Conservation (phyloP, 2,888 invertebrate species). For the Eilema sororculum region DNA sequence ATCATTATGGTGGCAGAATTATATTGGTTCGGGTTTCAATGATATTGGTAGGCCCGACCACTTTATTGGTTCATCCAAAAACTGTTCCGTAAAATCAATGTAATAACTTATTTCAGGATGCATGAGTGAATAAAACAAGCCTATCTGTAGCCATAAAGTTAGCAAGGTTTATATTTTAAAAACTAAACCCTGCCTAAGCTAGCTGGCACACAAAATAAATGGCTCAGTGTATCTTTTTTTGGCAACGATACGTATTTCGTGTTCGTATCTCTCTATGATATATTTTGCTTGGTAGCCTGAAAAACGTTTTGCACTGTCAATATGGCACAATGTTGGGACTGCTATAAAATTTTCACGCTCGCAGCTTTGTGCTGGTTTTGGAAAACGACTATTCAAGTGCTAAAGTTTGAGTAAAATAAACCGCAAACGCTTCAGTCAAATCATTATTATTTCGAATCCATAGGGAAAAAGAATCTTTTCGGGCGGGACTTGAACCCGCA, state of each 20-base stretch:
- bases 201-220: slow-evolving; percentile 51
- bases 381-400: slow-evolving; percentile 9
- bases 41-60: too few species aligned
- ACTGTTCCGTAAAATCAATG: too few species aligned
- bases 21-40: too few species aligned
- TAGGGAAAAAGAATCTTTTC: too few species aligned
- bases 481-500: too few species aligned
- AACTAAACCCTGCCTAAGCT: slow-evolving; percentile 46
- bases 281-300: slow-evolving; percentile 43
- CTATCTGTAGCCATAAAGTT: slow-evolving; percentile 26
- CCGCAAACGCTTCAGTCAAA: not conserved
- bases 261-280: slow-evolving; percentile 47
- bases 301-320: slow-evolving; percentile 33
- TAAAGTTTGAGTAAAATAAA: not conserved
- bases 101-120: too few species aligned
- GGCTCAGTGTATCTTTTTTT: slow-evolving; percentile 56
- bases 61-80: too few species aligned
- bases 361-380: slow-evolving; percentile 1
- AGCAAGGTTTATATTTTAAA: slow-evolving; percentile 49
- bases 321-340: slow-evolving; percentile 12
- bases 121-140: not conserved
- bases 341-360: slow-evolving; percentile 12
- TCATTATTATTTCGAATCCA: not conserved
- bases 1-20: too few species aligned
- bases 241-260: slow-evolving; percentile 47